Evolutionary conservation across 2,113 vertebrate species (phyloP), one percentile per base, ranked within the genome.

Genomic region (Thamnaconus septentrionalis): DNA sequence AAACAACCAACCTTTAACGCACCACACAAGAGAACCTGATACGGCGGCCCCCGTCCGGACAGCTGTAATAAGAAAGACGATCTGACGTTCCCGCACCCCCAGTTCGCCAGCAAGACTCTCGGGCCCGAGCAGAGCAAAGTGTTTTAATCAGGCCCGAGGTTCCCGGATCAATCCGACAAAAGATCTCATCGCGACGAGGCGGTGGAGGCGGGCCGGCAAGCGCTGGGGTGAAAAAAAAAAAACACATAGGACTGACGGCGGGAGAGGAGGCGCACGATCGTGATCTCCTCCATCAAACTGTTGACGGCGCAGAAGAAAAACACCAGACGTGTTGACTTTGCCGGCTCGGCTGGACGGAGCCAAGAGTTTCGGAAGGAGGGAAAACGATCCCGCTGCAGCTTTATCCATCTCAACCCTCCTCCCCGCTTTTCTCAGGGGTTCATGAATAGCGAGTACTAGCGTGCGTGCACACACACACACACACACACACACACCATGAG

Each of bases 271-370:
- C n/a, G 6, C 18, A 31, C 6, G 4, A 4, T 48, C 18, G 53
- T 66, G 53, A 69, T 63, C 41, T 53, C 5, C 57, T 11, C n/a
- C 3, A 5, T 76, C 66, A 76, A 75, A 62, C 69, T 69, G 61
- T 58, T 75, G 56, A 79, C 67, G 69, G 71, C 64, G 39, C 61
- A 53, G 53, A 72, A 78, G 76, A 73, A 75, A 85, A 76, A 79
- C 63, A 73, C 61, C 71, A 57, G 58, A 83, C 49, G 62, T 85
- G 78, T 79, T 88, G 85, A 86, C 74, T 80, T 78, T 77, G 73
- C 70, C 75, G 8, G 40, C 57, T 76, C 66, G 18, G 18, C 1
- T 31, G 18, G 18, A 31, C 18, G 18, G 18, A 31, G 18, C 68
- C 65, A 56, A 69, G 73, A 46, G 66, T 74, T 78, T 81, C 66